Evolutionary conservation across 1,140 invertebrate species (phyloP).

Genomic region (Brachionus sp.): DNA sequence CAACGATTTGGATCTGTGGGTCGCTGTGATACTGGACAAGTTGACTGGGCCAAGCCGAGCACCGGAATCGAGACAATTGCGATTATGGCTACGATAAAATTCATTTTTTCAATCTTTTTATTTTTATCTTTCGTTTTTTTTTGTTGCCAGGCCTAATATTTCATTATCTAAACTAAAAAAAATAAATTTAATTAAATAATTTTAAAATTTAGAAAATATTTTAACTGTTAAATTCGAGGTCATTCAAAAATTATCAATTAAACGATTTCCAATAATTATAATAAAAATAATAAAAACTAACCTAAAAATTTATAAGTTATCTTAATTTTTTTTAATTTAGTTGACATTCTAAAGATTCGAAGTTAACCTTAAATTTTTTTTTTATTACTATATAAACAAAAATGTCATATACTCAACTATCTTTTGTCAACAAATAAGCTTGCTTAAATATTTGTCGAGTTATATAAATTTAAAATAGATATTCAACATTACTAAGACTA

Average conservation of each 20-base stretch:
- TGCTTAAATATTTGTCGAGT: conserved; percentile 8
- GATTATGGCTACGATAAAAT: not conserved
- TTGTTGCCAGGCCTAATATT: not conserved
- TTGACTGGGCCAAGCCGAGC: not conserved
- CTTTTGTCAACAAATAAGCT: not conserved
- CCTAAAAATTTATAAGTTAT: not conserved
- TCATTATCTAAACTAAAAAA: not conserved
- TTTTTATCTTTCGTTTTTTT: not conserved
- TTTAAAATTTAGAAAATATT: not conserved
- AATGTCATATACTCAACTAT: conserved; percentile 20
- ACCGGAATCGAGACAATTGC: not conserved
- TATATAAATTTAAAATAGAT: conserved; percentile 7
- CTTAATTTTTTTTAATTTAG: not conserved
- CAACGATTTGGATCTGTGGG: not conserved
- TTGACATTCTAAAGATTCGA: conserved; percentile 7
- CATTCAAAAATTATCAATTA: not conserved
- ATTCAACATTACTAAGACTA: not conserved
- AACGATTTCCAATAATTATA: not conserved
- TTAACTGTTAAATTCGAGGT: not conserved
- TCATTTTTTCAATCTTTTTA: not conserved
- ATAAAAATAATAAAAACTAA: conserved; percentile 17
- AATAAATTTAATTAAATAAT: not conserved
- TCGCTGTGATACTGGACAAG: not conserved
- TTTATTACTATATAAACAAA: conserved; percentile 25
- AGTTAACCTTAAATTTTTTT: conserved; percentile 13